Percentiles rank a stretch among this genome's conserved stretches.
Evolutionary conservation across 2,113 vertebrate species (phyloP).

Genomic region (Albula goreensis): DNA sequence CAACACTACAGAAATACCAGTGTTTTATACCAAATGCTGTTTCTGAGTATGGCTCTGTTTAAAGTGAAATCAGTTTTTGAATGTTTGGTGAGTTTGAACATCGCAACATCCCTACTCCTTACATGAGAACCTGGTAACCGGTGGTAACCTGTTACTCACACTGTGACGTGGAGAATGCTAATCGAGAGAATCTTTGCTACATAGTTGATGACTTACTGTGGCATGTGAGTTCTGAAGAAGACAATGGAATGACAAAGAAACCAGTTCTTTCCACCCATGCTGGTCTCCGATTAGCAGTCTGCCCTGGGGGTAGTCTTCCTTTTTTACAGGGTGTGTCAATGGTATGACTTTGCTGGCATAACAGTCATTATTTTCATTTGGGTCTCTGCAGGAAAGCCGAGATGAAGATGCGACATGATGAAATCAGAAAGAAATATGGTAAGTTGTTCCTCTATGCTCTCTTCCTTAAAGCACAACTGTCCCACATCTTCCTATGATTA

Average conservation of each 20-base stretch:
- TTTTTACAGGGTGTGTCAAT: background rate
- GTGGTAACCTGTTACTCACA: background rate
- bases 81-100: background rate
- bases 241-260: background rate
- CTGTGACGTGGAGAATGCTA: background rate
- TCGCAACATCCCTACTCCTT: background rate
- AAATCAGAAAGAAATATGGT: constrained; percentile 94
- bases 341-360: background rate
- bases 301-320: background rate
- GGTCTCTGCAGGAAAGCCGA: constrained; percentile 77
- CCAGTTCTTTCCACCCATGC: background rate
- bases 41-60: no score
- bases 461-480: background rate
- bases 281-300: background rate
- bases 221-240: background rate
- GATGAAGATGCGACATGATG: constrained; percentile 89
- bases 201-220: background rate
- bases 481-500: background rate
- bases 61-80: no score
- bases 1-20: no score
- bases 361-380: background rate
- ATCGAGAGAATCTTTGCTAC: background rate
- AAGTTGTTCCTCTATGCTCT: constrained; percentile 32
- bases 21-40: no score
- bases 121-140: background rate